Base-by-base conservation (phyloP, 2,113 vertebrate genomes). In the Pimephales promelas region DNA sequence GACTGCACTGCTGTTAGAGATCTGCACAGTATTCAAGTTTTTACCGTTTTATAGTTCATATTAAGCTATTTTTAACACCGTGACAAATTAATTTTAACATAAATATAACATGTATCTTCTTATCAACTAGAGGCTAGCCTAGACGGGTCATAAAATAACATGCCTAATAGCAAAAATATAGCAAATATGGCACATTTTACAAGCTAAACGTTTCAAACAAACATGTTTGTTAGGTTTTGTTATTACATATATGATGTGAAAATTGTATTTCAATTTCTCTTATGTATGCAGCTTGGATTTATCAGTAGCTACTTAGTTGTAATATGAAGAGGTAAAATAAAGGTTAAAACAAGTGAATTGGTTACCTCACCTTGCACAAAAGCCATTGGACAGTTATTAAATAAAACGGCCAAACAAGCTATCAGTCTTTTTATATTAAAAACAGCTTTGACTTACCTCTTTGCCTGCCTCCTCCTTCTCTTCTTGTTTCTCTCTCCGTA, bases 401-500 rank as follows among this genome's bases (percentile, higher is more conserved):
- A 76, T 76, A 52, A 82, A 22, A 24, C 1, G 1, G 18, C 6
- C 14, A 31, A 54, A 82, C 64, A 22, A 49, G 7, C 36, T 59
- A 49, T 18, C 22, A 36, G 59, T 34, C n/a, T 36, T 6, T 5
- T 10, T 56, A 5, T 57, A 22, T 24, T 20, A 14, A 83, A 79
- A n/a, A 43, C 59, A 79, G 18, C 11, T 79, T 22, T 16, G 66
- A 22, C 85, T 81, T 86, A 84, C 85, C 82, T 81, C 18, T 72
- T 26, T 70, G 36, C 85, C 66, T 73, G 62, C 87, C 31, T 56
- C 66, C 52, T 72, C 54, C 28, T 59, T 76, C 26, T 34, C 68
- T 90, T 85, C 73, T 83, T 82, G 11, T 45, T 6, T n/a, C 78
- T 84, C 62, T 68, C 16, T 28, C 79, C 18, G 76, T 52, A 83